Base-by-base conservation (phyloP, 2,888 invertebrate genomes). In the Sicus ferrugineus region DNA sequence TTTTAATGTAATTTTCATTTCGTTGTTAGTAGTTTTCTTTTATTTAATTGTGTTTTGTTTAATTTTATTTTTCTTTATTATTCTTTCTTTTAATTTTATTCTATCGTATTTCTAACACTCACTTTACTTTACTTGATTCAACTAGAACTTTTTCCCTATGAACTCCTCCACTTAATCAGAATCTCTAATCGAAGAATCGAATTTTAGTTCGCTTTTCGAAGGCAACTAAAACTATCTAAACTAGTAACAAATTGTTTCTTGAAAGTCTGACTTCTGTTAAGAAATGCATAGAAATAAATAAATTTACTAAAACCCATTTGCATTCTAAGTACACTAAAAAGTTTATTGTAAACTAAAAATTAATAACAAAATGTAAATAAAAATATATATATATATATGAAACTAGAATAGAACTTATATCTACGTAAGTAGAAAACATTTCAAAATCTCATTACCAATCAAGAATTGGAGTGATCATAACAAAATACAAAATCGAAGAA, bases 401-500 rank as follows among this genome's bases (percentile, higher is more conserved):
- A 65, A 58, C 26, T 28, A 23, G 46, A 52, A 58, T 48, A 48
- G 54, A 38, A 65, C 52, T 67, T 7, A 56, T 48, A 42, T 14
- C 34, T 65, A 66, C 23, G 34, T 28, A 54, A 54, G 16, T 4
- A 21, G 1, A 59, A 66, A 72, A 48, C 56, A 71, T 70, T 38
- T 52, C 68, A 64, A 62, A 69, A 59, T 70, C 1, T 48, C 5
- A 52, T n/a, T 54, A 54, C 7, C 50, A 63, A 62, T 58, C 66
- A 71, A 52, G 61, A 71, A 70, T 30, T 52, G 68, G 67, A 63
- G 67, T 56, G 70, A 34, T 34, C 14, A 34, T 34, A 14, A 34
- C 7, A 34, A 14, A 34, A 34, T 52, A 52, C 21, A 21, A 64
- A 50, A 70, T 67, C 65, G 28, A 54, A 26, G 68, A 59, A 74